Evolutionary conservation across 92 coral and sea anemone genomes (phyloP).

Genomic region (Bergia sp.): DNA sequence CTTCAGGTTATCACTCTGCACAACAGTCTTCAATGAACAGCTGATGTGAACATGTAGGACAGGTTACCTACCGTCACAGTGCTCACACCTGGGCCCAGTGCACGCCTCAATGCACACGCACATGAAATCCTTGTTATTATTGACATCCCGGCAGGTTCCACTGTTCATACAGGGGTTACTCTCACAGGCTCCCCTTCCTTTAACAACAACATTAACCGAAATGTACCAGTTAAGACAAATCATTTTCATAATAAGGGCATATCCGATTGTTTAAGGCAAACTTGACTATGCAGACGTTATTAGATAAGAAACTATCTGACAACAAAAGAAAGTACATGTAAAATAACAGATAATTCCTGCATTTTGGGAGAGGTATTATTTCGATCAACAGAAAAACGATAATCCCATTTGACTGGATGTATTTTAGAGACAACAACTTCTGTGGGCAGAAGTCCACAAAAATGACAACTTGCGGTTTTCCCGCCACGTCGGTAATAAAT

Average conservation of each 20-base stretch:
- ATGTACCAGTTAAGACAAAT: background rate
- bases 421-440: too few species aligned
- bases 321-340: too few species aligned
- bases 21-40: too few species aligned
- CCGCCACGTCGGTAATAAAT: too few species aligned
- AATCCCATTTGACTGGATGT: too few species aligned
- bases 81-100: constrained; percentile 29
- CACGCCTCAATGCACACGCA: constrained; percentile 30
- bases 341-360: too few species aligned
- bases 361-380: too few species aligned
- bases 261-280: background rate
- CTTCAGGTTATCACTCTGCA: too few species aligned
- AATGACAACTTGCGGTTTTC: too few species aligned
- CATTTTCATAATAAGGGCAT: background rate
- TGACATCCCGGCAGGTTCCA: constrained; percentile 24
- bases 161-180: constrained; percentile 25
- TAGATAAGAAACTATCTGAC: background rate
- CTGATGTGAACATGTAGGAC: background rate
- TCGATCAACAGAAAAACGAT: too few species aligned
- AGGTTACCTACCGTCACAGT: constrained; percentile 33
- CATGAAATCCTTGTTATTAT: constrained; percentile 19
- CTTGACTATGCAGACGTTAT: too few species aligned
- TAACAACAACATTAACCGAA: background rate
- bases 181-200: constrained; percentile 6
- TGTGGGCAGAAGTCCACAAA: too few species aligned